Base-by-base conservation (phyloP, 2,888 invertebrate species). In the Carpatolechia fugitivella region DNA sequence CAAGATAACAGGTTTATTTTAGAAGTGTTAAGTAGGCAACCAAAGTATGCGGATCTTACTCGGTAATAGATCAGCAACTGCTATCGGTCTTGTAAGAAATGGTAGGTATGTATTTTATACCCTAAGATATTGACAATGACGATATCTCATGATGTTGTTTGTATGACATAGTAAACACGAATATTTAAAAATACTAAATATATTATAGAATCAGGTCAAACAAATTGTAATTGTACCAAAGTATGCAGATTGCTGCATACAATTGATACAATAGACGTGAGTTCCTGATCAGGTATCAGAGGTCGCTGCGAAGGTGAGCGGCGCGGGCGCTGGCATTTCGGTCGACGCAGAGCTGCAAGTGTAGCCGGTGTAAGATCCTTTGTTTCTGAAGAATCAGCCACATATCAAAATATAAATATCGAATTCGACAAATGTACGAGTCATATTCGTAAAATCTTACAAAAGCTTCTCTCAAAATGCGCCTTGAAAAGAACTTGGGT, bases 1-100 rank as follows among this genome's bases (percentile, higher is more conserved):
- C 54, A 49, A 56, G 64, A 66, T 68, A 62, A 61, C 10, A 44
- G 29, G 13, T 60, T 56, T 64, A 69, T 68, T 66, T 62, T 54
- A 55, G 52, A 53, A 54, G 49, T 47, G 31, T 16, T 47, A 31
- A 11, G 38, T n/a, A n/a, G n/a, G n/a, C 11, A 29, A 30, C 6
- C 13, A 30, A 29, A 10, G 20, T 44, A 44, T 20, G 18, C 5
- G 10, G 20, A 41, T 16, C 18, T 18, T 41, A 16, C 31, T 31
- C 36, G 1, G 18, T 44, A 20, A 1, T 24, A 4, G 41, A 41
- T 20, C 44, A 13, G 7, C 24, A 11, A 16, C 11, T 7, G 8
- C 10, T 44, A 24, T 44, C 29, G 7, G 13, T 24, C 1, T 6
- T 44, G 11, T 18, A 41, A 41, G 24, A 24, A 24, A 6, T 24